A percentile compares a stretch with the other conserved stretches of the same genome.
Evolutionary conservation across 2,888 invertebrate species (phyloP).

Genomic region (Microplitis deprimator): DNA sequence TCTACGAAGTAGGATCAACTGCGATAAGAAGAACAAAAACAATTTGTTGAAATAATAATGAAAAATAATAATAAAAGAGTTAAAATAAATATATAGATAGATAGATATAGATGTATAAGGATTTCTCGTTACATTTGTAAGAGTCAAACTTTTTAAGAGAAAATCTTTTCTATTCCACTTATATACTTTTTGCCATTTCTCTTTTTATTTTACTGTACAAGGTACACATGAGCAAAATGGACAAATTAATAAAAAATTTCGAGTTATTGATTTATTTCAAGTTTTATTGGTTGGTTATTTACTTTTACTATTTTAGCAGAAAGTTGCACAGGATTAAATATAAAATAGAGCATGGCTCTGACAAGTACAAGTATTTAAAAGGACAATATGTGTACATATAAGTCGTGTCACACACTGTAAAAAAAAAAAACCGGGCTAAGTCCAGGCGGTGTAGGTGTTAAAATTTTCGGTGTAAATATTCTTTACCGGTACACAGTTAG

Average conservation of each 20-base stretch:
- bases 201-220: background rate
- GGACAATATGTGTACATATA: too few species aligned
- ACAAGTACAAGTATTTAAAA: too few species aligned
- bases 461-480: too few species aligned
- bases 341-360: too few species aligned
- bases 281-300: background rate
- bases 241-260: background rate
- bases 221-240: background rate
- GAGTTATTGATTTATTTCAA: background rate
- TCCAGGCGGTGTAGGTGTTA: too few species aligned
- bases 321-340: too few species aligned
- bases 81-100: background rate
- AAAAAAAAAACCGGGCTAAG: too few species aligned
- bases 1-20: conserved; percentile 12
- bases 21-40: background rate
- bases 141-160: background rate
- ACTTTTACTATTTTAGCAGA: background rate
- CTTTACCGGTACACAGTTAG: too few species aligned
- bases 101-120: background rate
- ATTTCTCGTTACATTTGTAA: background rate
- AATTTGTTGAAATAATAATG: conserved; percentile 3
- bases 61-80: conserved; percentile 19
- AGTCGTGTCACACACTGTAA: too few species aligned
- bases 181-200: background rate
- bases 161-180: background rate